Conservation (phyloP, 2,113 vertebrate genomes). For the Oenanthe oenanthe region DNA sequence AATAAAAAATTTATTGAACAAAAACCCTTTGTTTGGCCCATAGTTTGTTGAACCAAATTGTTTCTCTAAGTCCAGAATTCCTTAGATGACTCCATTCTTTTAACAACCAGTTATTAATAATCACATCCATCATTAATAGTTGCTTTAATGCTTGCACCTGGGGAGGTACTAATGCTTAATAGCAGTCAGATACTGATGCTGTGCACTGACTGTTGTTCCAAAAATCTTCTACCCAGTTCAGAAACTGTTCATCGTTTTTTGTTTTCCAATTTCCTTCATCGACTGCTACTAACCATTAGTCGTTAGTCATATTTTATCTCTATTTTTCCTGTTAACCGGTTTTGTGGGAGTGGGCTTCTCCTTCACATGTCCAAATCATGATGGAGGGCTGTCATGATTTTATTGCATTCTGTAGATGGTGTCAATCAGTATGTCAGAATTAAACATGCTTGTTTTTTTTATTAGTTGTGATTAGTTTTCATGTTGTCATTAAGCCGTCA, state of each 20-base stretch:
- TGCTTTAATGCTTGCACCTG: conserved; percentile 90
- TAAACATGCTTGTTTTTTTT: conserved; percentile 87
- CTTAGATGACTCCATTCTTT: conserved; percentile 87
- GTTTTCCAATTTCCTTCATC: conserved; percentile 79
- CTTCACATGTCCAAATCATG: conserved; percentile 89
- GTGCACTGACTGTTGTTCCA: conserved; percentile 78
- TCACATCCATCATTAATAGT: conserved; percentile 90
- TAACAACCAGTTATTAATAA: conserved; percentile 94
- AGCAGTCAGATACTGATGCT: conserved; percentile 85
- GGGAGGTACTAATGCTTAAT: conserved; percentile 92
- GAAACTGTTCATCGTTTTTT: conserved; percentile 74
- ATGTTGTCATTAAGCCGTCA: conserved; percentile 99
- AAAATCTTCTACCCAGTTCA: conserved; percentile 71
- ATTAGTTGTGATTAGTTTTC: conserved; percentile 94
- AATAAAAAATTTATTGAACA: conserved; percentile 94
- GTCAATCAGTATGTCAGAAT: conserved; percentile 84
- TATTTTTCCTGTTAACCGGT: conserved; percentile 83
- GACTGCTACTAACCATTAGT: conserved; percentile 93
- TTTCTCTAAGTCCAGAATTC: conserved; percentile 79
- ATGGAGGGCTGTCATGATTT: conserved; percentile 88
- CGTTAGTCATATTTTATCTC: conserved; percentile 84
- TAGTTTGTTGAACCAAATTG: conserved; percentile 88
- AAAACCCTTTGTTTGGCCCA: conserved; percentile 87
- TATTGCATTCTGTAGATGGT: conserved; percentile 88
- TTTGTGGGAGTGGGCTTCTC: conserved; percentile 82